These are phyloP conservation scores for Eledona agricola DNA, from an alignment of 2,888 invertebrate genomes.

Conservation along the genomic window DNA sequence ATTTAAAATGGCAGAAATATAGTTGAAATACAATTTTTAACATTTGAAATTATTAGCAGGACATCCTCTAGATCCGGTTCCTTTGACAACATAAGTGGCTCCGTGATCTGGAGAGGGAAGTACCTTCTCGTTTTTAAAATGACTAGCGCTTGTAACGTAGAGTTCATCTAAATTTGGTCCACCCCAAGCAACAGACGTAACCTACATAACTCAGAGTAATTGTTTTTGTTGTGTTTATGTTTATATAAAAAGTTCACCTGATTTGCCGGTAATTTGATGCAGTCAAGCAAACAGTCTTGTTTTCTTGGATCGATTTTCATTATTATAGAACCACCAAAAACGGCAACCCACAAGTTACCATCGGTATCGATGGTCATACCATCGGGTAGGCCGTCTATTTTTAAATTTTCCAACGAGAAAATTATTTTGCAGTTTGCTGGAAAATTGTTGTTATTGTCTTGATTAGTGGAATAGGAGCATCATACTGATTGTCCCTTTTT, in stretches of 20 bases:
- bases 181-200: conserved; percentile 76
- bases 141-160: conserved; percentile 71
- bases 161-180: conserved; percentile 71
- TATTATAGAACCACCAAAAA: conserved; percentile 74
- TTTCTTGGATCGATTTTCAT: conserved; percentile 66
- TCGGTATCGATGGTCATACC: conserved; percentile 71
- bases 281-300: conserved; percentile 66
- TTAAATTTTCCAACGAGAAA: conserved; percentile 65
- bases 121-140: conserved; percentile 61
- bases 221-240: too few relatives aligned
- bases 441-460: conserved; percentile 43
- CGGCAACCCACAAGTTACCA: conserved; percentile 81
- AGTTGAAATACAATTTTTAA: conserved; percentile 19
- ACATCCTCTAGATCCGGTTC: conserved; percentile 66
- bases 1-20: too few relatives aligned
- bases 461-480: too few relatives aligned
- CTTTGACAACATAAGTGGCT: conserved; percentile 68
- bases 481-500: conserved; percentile 61
- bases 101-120: conserved; percentile 64
- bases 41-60: conserved; percentile 55
- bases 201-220: conserved; percentile 46
- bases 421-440: conserved; percentile 69
- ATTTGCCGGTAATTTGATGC: conserved; percentile 71
- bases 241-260: too few relatives aligned
- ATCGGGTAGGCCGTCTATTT: conserved; percentile 69